Evolutionary conservation across 2,888 invertebrate species (phyloP), one percentile per base, ranked within the genome.

Genomic region (Lingula anatina): DNA sequence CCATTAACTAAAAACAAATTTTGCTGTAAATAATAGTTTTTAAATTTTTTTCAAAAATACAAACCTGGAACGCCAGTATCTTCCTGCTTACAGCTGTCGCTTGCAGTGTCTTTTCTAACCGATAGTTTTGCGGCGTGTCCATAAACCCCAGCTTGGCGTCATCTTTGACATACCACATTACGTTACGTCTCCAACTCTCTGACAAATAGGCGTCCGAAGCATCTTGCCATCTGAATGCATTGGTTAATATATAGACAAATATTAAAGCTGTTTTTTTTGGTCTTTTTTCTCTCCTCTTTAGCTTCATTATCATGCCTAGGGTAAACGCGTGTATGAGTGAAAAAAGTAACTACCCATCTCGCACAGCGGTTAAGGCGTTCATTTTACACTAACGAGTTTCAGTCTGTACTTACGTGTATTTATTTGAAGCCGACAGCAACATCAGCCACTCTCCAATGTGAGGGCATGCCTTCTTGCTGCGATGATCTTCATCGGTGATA

Each of bases 131-230:
- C 39, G 55, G 56, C 1, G 65, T 69, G 50, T 68, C 66, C 38
- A 69, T 51, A 53, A 59, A 60, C 1, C 69, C 69, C 23, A 68
- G 60, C 42, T 65, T 60, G 2, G 54, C 48, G 44, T 68, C 65
- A 15, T 68, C 69, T 47, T 68, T 68, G n/a, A 69, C 69, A 40
- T 66, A 69, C 67, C 67, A 68, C 65, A 68, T 69, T 15, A 68
- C 67, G 44, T 66, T 66, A 2, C 69, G 53, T 31, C 47, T 52
- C 61, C 62, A 65, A 24, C 64, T 65, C 52, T 69, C 69, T 5
- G 62, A 62, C 35, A 69, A 55, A 46, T 69, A 69, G 0, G 67
- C 66, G 12, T 56, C 56, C 2, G 60, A 63, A 2, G 64, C 65
- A 36, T 68, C 65, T n/a, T 54, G 55, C 69, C 69, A 69, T 23